These are phyloP conservation scores for Scomber colias DNA, from an alignment of 2,113 vertebrate genomes.

Conservation along the genomic window DNA sequence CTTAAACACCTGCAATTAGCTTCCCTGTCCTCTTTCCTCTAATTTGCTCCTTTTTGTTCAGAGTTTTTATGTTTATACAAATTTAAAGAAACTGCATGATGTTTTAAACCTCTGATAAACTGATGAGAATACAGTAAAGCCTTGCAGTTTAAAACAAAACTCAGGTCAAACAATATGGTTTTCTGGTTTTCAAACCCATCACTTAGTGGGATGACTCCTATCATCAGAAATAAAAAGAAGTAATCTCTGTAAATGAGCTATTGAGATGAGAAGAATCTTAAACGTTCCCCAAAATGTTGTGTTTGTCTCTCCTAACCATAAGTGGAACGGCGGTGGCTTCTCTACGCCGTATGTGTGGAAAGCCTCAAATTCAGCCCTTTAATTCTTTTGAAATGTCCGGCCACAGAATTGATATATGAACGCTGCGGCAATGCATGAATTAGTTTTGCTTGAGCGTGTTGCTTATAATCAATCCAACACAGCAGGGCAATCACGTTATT, in stretches of 20 bases:
- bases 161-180: background rate
- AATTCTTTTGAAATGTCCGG: conserved; percentile 1
- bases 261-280: background rate
- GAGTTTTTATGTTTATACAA: too few species aligned
- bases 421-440: background rate
- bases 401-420: conserved; percentile 2
- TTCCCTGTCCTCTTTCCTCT: background rate
- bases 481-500: conserved; percentile 24
- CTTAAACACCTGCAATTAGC: conserved; percentile 2
- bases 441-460: conserved; percentile 18
- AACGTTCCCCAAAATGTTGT: background rate
- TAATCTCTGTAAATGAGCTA: background rate
- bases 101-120: too few species aligned
- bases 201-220: background rate
- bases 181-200: conserved; percentile 2
- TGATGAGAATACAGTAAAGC: too few species aligned
- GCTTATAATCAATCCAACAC: conserved; percentile 8
- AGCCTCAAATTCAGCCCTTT: background rate
- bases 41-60: background rate
- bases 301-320: background rate
- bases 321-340: background rate
- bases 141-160: background rate
- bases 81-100: too few species aligned
- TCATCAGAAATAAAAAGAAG: background rate
- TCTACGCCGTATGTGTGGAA: background rate